Evolutionary conservation across 2,888 invertebrate genomes (phyloP).

Genomic region (Tholera decimalis): DNA sequence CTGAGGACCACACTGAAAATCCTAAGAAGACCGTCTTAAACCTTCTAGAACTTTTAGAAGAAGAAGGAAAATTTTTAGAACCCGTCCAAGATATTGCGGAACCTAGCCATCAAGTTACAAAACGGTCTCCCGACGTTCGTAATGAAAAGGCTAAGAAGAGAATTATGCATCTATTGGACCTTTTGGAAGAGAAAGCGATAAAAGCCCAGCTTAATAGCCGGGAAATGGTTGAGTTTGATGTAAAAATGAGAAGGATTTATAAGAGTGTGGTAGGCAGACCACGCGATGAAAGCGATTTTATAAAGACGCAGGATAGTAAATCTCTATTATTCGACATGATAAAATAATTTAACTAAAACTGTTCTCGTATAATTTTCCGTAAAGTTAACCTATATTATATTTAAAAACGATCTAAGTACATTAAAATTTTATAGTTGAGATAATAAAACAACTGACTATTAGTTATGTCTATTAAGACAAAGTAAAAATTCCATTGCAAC

Average conservation of each 20-base stretch:
- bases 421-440: too few relatives aligned
- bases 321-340: neutral
- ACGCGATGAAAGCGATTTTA: neutral
- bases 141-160: neutral
- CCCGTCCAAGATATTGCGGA: neutral
- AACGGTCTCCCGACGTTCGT: neutral
- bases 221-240: slow-evolving; percentile 24
- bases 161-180: slow-evolving; percentile 21
- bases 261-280: neutral
- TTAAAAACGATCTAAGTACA: too few relatives aligned
- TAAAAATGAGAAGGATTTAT: slow-evolving; percentile 32
- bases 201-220: slow-evolving; percentile 9
- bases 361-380: neutral
- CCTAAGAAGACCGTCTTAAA: neutral
- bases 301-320: neutral
- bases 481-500: too few relatives aligned
- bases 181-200: slow-evolving; percentile 13
- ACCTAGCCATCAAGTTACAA: neutral
- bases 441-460: too few relatives aligned
- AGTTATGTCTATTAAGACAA: too few relatives aligned
- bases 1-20: neutral
- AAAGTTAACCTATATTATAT: too few relatives aligned
- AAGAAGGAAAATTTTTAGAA: neutral
- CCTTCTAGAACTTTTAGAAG: slow-evolving; percentile 7
- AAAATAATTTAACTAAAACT: neutral